phyloP scores from a whole-genome alignment of 2,888 invertebrate species.

The Leucozona laternaria region DNA sequence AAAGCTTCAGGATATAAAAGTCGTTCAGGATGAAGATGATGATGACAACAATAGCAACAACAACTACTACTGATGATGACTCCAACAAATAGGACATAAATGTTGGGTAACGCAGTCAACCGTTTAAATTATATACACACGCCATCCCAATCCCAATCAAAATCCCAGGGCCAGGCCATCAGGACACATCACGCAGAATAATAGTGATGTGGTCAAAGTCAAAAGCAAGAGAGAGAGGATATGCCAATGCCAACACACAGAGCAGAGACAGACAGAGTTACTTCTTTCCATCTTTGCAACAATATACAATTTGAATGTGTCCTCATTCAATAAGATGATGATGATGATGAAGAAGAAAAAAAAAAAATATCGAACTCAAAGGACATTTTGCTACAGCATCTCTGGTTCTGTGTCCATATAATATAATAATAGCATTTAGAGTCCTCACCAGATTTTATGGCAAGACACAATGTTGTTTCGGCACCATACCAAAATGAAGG shows the following conservation, averaged over 20 bases:
- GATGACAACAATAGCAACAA: background rate
- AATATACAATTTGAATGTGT: conserved; percentile 72
- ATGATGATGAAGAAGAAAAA: conserved; percentile 13
- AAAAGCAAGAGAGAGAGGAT: background rate
- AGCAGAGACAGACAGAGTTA: conserved; percentile 6
- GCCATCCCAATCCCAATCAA: too few relatives aligned
- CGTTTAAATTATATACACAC: conserved; percentile 74
- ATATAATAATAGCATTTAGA: conserved; percentile 68
- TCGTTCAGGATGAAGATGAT: conserved; percentile 32
- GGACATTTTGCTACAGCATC: conserved; percentile 36
- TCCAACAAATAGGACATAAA: conserved; percentile 52
- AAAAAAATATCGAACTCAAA: conserved; percentile 28
- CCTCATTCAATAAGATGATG: conserved; percentile 55
- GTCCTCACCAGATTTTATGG: conserved; percentile 47
- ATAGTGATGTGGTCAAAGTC: conserved; percentile 68
- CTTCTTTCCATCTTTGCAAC: conserved; percentile 47
- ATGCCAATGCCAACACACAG: background rate
- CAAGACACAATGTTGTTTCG: conserved; percentile 30
- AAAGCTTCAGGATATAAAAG: conserved; percentile 52
- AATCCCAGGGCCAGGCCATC: too few relatives aligned
- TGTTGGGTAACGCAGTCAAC: conserved; percentile 67
- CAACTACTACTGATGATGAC: conserved; percentile 19
- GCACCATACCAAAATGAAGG: background rate
- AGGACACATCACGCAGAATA: conserved; percentile 44
- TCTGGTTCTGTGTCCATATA: conserved; percentile 34